phyloP scores from a whole-genome alignment of 2,888 invertebrate genomes.

The Chrysolina oricalcia region DNA sequence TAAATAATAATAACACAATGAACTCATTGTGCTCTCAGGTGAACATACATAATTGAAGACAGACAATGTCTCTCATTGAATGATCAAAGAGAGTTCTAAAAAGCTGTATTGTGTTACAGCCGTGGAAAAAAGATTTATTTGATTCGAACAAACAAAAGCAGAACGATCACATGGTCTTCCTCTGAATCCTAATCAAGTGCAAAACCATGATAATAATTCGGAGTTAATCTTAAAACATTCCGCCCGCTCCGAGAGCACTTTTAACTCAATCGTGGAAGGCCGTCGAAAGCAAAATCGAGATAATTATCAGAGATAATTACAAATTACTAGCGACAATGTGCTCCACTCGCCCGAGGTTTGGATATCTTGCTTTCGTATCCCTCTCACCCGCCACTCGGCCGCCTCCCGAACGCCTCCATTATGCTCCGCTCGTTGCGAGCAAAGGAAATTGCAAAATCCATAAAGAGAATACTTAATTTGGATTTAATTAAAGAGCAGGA shows the following conservation, averaged over 20 bases:
- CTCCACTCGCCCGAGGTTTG: conserved; percentile 52
- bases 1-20: too few species aligned
- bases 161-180: background rate
- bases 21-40: too few species aligned
- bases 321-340: conserved; percentile 61
- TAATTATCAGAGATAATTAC: conserved; percentile 64
- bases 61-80: too few species aligned
- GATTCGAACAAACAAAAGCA: background rate
- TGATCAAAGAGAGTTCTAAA: too few species aligned
- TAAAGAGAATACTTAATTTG: conserved; percentile 49
- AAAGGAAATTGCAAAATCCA: conserved; percentile 50
- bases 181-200: conserved; percentile 33
- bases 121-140: background rate
- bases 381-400: conserved; percentile 17
- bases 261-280: conserved; percentile 61
- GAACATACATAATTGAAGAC: too few species aligned
- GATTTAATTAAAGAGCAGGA: conserved; percentile 48
- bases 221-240: conserved; percentile 54
- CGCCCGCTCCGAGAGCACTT: conserved; percentile 51
- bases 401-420: conserved; percentile 19
- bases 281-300: conserved; percentile 63
- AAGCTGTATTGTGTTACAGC: too few species aligned
- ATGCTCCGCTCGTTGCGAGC: conserved; percentile 10
- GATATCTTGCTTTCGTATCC: conserved; percentile 42
- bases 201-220: conserved; percentile 45